A percentile compares a stretch with the other conserved stretches of the same genome.
Evolutionary conservation across 2,888 invertebrate species (phyloP).

Genomic region (Kuschelorhynchus macadamiae): DNA sequence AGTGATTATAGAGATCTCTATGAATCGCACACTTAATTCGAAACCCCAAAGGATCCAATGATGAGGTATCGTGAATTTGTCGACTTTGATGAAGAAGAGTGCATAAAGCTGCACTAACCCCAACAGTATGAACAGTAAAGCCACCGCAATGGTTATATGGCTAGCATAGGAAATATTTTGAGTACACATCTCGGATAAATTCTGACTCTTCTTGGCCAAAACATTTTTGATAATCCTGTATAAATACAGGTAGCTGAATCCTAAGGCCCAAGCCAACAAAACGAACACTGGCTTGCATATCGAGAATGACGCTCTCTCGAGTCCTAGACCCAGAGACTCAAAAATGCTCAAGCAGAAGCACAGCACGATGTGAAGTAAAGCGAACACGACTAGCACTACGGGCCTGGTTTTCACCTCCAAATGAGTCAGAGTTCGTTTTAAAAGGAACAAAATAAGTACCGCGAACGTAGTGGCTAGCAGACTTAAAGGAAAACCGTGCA

Average conservation of each 20-base stretch:
- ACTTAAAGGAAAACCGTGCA: slow-evolving; percentile 89
- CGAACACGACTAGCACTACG: slow-evolving; percentile 82
- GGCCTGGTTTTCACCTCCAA: slow-evolving; percentile 81
- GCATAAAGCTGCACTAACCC: slow-evolving; percentile 90
- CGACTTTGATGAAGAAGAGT: slow-evolving; percentile 75
- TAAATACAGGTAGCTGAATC: slow-evolving; percentile 87
- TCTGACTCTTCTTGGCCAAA: slow-evolving; percentile 82
- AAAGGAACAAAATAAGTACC: slow-evolving; percentile 86
- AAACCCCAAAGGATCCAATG: slow-evolving; percentile 95
- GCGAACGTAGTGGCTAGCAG: slow-evolving; percentile 92
- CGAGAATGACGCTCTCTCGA: slow-evolving; percentile 71
- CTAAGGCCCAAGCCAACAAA: slow-evolving; percentile 86
- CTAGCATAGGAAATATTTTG: slow-evolving; percentile 89
- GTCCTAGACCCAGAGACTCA: slow-evolving; percentile 70
- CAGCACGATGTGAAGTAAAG: slow-evolving; percentile 83
- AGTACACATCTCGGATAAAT: slow-evolving; percentile 81
- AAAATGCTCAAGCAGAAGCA: slow-evolving; percentile 88
- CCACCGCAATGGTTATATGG: slow-evolving; percentile 90
- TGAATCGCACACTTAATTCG: slow-evolving; percentile 86
- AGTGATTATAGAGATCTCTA: slow-evolving; percentile 90
- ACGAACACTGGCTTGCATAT: slow-evolving; percentile 91
- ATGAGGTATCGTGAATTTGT: slow-evolving; percentile 72
- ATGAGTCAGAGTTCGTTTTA: slow-evolving; percentile 81
- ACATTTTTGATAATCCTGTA: slow-evolving; percentile 84
- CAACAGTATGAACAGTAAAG: slow-evolving; percentile 86